Evolutionary conservation across 2,113 vertebrate genomes (phyloP).

Genomic region (Colinus virginianus): DNA sequence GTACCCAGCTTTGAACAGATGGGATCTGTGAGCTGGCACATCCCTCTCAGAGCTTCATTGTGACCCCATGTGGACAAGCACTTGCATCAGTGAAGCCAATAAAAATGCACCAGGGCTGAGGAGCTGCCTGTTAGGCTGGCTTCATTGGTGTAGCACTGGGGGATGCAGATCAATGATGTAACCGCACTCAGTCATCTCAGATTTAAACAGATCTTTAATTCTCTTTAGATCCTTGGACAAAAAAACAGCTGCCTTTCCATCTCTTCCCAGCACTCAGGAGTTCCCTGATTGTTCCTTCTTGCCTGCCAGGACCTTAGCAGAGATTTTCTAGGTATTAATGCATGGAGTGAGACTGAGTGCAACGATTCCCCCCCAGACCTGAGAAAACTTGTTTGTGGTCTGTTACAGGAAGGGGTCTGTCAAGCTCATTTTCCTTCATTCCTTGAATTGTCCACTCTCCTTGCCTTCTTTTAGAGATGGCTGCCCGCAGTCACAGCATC

Average conservation of each 20-base stretch:
- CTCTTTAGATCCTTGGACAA: background rate
- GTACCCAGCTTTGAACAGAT: background rate
- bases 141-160: background rate
- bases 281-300: slow-evolving; percentile 13
- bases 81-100: background rate
- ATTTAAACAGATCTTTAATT: background rate
- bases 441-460: background rate
- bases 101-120: background rate
- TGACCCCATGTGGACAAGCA: background rate
- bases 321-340: slow-evolving; percentile 34
- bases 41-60: slow-evolving; percentile 9
- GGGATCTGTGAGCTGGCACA: slow-evolving; percentile 5
- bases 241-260: background rate
- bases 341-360: background rate
- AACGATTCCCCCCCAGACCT: slow-evolving; percentile 23
- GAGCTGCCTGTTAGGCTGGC: background rate
- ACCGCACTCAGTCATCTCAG: background rate
- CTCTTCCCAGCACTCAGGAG: background rate
- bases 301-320: background rate
- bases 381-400: slow-evolving; percentile 27
- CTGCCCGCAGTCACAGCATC: background rate
- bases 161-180: background rate
- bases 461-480: slow-evolving; percentile 18
- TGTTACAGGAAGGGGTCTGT: slow-evolving; percentile 21
- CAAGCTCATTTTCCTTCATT: background rate